Conservation (phyloP, 2,113 vertebrate species). For the Apodemus speciosus region DNA sequence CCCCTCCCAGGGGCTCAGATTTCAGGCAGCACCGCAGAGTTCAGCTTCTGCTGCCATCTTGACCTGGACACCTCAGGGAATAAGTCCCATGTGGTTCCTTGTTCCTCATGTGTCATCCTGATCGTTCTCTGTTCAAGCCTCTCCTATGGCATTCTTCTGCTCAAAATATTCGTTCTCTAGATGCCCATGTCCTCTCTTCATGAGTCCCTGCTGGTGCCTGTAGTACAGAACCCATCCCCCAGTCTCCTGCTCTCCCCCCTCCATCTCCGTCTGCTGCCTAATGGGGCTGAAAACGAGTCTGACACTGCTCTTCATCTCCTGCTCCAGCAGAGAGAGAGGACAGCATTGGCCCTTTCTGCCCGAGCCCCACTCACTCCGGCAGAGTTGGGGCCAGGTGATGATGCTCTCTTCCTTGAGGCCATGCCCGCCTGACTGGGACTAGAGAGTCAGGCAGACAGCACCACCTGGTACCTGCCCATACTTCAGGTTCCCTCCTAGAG, state of each 20-base stretch:
- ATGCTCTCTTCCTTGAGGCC: not conserved
- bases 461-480: not conserved
- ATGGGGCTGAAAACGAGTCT: conserved; percentile 80
- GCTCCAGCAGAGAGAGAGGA: conserved; percentile 53
- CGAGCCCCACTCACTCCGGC: conserved; percentile 40
- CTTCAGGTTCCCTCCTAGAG: not conserved
- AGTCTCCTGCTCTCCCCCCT: conserved; percentile 55
- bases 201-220: not conserved
- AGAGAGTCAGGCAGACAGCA: not conserved
- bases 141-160: not conserved
- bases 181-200: not conserved
- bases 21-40: not conserved
- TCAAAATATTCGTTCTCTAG: not conserved
- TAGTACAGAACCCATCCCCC: conserved; percentile 66
- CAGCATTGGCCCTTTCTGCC: conserved; percentile 43
- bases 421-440: not conserved
- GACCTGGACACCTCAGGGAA: not conserved
- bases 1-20: not conserved
- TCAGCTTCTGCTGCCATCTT: not conserved
- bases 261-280: conserved; percentile 76
- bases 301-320: conserved; percentile 77
- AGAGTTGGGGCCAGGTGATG: conserved; percentile 5
- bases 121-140: not conserved
- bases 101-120: not conserved
- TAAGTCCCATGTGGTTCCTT: not conserved